These are phyloP conservation scores for Myopa testacea DNA, from an alignment of 2,888 invertebrate genomes.

Conservation along the genomic window DNA sequence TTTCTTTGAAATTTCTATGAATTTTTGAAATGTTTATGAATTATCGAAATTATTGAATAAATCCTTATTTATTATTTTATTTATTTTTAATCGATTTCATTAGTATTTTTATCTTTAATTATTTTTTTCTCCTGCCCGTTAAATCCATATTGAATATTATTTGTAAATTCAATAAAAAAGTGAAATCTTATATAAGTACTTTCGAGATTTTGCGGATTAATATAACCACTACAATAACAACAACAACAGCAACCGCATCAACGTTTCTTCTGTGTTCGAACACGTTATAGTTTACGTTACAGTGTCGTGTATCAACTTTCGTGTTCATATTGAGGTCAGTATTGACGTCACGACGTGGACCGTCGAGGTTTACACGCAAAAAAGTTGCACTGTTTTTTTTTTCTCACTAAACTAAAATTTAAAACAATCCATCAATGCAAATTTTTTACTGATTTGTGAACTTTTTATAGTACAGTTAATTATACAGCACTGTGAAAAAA, in stretches of 20 bases:
- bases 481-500: no score
- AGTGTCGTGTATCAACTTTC: constrained; percentile 26
- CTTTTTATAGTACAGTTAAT: no score
- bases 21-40: not conserved
- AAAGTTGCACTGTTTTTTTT: constrained; percentile 1
- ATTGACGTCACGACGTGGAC: constrained; percentile 51
- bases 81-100: not conserved
- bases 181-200: no score
- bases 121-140: not conserved
- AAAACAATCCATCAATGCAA: not conserved
- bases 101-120: not conserved
- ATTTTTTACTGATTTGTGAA: not conserved
- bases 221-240: no score
- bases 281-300: no score
- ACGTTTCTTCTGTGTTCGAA: not conserved
- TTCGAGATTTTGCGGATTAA: no score
- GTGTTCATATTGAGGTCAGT: constrained; percentile 50
- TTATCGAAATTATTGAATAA: not conserved
- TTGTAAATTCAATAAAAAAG: no score
- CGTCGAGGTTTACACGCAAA: not conserved
- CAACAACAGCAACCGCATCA: no score
- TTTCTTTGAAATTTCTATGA: not conserved
- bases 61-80: not conserved
- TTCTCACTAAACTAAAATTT: not conserved
- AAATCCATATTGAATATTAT: no score